Base-by-base conservation (phyloP, 2,888 invertebrate genomes). In the Pachycephus smyrnensis region DNA sequence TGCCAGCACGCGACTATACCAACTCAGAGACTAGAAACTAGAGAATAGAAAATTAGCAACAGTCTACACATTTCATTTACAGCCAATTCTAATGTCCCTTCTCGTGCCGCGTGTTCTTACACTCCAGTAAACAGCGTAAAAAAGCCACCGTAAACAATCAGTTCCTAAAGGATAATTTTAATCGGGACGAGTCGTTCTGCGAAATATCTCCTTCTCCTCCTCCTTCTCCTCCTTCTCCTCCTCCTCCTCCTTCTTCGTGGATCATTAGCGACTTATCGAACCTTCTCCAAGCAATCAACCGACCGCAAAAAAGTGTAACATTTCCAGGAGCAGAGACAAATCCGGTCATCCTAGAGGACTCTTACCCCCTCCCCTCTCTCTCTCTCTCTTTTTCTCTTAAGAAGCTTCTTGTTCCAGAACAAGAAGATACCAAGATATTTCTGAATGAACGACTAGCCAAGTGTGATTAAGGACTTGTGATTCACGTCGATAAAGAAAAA, bases 321-420 rank as follows among this genome's bases (percentile, higher is more conserved):
- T 55, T 23, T 55, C 55, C 55, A 55, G 23, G 23, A 55, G 55
- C 55, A 55, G 23, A 9, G 55, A 55, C 55, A 23, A 55, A 23
- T 55, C 23, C 23, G 23, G 23, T 55, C 9, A 1, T 81, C 81
- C 82, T 81, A 77, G 79, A 76, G 77, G 77, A 77, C 81, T 76
- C 82, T 80, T 83, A n/a, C 82, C 82, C 84, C 82, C 78, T 79
- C 80, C 76, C 73, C 75, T 75, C 35, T 73, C 73, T 73, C 77
- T 76, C 78, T 80, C 80, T 81, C 80, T 80, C 77, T 82, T 80
- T 80, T 78, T 76, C 79, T n/a, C n/a, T n/a, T n/a, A n/a, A n/a
- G n/a, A n/a, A n/a, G n/a, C n/a, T n/a, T n/a, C n/a, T n/a, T n/a
- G n/a, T n/a, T n/a, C n/a, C n/a, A n/a, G n/a, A n/a, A n/a, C n/a